Conservation (phyloP, 2,797 vertebrate species). For the Dendrocincla fuliginosa region DNA sequence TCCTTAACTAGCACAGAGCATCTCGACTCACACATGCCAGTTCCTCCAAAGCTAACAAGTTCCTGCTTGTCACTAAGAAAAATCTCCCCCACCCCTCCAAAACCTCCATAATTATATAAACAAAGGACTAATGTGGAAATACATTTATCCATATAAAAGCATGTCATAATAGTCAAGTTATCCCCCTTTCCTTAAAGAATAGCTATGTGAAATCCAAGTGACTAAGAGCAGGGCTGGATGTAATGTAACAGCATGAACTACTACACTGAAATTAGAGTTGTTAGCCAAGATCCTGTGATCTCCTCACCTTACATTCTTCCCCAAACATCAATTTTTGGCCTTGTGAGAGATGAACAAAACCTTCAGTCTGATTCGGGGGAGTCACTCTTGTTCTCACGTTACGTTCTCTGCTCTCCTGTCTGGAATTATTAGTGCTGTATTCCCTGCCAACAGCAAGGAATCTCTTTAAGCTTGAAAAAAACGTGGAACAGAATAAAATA, state of each 20-base stretch:
- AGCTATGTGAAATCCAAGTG: not conserved
- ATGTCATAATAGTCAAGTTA: not conserved
- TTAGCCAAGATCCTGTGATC: constrained; percentile 7
- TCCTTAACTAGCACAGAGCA: not conserved
- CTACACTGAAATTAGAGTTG: not conserved
- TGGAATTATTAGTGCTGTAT: not conserved
- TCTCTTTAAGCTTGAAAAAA: constrained; percentile 33
- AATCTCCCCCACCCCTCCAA: not conserved
- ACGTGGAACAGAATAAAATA: not conserved
- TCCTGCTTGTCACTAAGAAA: not conserved
- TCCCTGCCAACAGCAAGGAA: constrained; percentile 34
- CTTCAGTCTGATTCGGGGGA: not conserved
- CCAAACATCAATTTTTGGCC: constrained; percentile 24
- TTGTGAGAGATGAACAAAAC: constrained; percentile 7
- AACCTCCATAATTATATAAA: not conserved
- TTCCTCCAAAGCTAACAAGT: not conserved
- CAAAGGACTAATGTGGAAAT: not conserved
- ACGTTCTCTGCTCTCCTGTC: not conserved
- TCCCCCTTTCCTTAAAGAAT: not conserved
- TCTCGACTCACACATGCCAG: not conserved
- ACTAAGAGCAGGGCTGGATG: not conserved
- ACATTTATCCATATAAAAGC: not conserved
- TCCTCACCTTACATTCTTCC: constrained; percentile 17
- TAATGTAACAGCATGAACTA: not conserved
- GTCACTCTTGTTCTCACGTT: not conserved